Conservation (phyloP, 2,888 invertebrate species). For the Drosophila kuntzei region DNA sequence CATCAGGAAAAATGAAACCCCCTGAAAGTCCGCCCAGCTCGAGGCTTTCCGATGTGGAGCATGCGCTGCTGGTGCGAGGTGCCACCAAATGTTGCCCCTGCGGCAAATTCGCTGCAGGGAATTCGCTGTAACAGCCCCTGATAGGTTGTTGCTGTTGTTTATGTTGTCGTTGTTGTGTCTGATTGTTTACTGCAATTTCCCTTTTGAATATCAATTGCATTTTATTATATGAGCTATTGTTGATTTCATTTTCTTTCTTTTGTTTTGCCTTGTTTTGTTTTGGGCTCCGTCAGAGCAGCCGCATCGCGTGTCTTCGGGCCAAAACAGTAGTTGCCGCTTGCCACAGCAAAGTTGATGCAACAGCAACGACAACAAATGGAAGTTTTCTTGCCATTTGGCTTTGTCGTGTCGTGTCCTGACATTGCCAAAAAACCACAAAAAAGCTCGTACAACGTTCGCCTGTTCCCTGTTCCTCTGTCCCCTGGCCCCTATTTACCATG, state of each 20-base stretch:
- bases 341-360: conserved; percentile 32
- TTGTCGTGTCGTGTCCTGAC: conserved; percentile 71
- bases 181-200: conserved; percentile 69
- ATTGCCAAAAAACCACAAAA: conserved; percentile 70
- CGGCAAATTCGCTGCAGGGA: conserved; percentile 49
- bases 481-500: conserved; percentile 10
- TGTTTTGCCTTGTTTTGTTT: conserved; percentile 32
- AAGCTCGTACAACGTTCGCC: conserved; percentile 58
- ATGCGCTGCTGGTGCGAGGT: conserved; percentile 56
- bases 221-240: conserved; percentile 63
- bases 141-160: neutral
- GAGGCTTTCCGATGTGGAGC: conserved; percentile 48
- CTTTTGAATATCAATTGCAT: conserved; percentile 82
- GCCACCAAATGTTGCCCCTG: conserved; percentile 39
- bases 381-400: conserved; percentile 63
- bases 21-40: conserved; percentile 6
- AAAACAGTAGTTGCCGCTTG: conserved; percentile 57
- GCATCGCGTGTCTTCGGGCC: conserved; percentile 65
- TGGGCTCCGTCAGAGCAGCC: conserved; percentile 20
- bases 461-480: conserved; percentile 1
- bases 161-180: conserved; percentile 20
- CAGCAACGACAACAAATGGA: conserved; percentile 27
- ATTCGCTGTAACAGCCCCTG: conserved; percentile 45
- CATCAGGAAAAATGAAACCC: conserved; percentile 4
- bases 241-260: conserved; percentile 8